Base-by-base conservation (phyloP, 2,888 invertebrate species). In the Drosophila mettleri region DNA sequence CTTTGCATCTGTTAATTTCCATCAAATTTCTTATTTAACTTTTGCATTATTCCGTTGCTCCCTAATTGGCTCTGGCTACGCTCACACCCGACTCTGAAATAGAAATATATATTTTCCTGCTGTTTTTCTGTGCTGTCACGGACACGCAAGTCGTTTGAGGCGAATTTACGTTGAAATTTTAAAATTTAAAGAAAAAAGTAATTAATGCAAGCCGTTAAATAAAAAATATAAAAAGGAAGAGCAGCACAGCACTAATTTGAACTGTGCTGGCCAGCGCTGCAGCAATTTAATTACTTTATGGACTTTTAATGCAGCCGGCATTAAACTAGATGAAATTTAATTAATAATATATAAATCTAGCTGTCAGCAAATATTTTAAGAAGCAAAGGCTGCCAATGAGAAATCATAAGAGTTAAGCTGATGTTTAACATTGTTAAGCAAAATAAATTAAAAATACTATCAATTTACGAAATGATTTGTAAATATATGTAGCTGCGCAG, bases 1-100 rank as follows among this genome's bases (percentile, higher is more conserved):
- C 53, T 53, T 59, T 64, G 57, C 57, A 60, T 53, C 69, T 59
- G 45, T 54, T 60, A 65, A 81, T 85, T 74, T 71, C 69, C 84
- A 86, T 65, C 68, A 73, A 65, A 82, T 69, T 66, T 45, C 34
- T 60, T 70, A 36, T 65, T 71, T 64, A 46, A 49, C 54, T 77
- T 69, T 62, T 38, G 65, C 55, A 53, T 31, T 45, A 53, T 55
- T 51, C 39, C 36, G 43, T 10, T 33, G 22, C 34, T 29, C 33
- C 48, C 70, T 80, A 80, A 80, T 80, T 74, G 78, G 45, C 68
- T 57, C 52, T 24, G 76, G 65, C 62, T 46, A 54, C 29, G 18
- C 20, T 16, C 43, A 29, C 16, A 27, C 55, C 33, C 39, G 27
- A 20, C 8, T 33, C 29, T 16, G n/a, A n/a, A 16, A 43, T n/a